Base-by-base conservation (phyloP, 2,113 vertebrate genomes). In the Crypturellus undulatus region DNA sequence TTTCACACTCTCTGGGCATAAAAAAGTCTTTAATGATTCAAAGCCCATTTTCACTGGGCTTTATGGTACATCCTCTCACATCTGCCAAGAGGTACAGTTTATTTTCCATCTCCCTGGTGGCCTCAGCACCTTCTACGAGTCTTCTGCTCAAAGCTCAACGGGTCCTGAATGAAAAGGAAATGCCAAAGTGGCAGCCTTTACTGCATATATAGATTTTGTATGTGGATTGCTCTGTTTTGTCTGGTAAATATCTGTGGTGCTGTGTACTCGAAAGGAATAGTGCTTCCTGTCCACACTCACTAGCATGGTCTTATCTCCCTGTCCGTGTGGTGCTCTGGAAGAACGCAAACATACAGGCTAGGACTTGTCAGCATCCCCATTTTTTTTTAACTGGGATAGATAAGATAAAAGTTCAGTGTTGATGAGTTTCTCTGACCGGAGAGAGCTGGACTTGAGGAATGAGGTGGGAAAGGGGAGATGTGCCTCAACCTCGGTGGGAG, bases 201-300 rank as follows among this genome's bases (percentile, higher is more conserved):
- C 54, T 70, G 45, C 26, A 9, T 17, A 20, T 71, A 19, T 36
- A 28, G 70, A n/a, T 81, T 78, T 87, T 43, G 43, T 79, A 22
- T 89, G 79, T 63, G 56, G 13, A 54, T 94, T 80, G 32, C 49
- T 70, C 32, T 72, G 42, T 80, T 92, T 79, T 73, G 59, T 85
- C 87, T 85, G 79, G 49, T 72, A 47, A 13, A 0, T 87, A 24
- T 89, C 43, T 87, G 59, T 92, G 87, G 62, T 63, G 13, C 45
- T 73, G 24, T 81, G 43, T 83, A 6, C 93, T 94, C n/a, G n/a
- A n/a, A n/a, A n/a, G n/a, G n/a, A n/a, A n/a, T n/a, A n/a, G n/a
- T n/a, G n/a, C n/a, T 87, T 93, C 59, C 75, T 85, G 40, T 92
- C 81, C 75, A 45, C 6, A 1, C 21, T 89, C 54, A 42, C 54